Evolutionary conservation across 23 tunicate genomes (phyloP), one percentile per base, ranked within the genome.

Genomic region (Clavelina lepadiformis): DNA sequence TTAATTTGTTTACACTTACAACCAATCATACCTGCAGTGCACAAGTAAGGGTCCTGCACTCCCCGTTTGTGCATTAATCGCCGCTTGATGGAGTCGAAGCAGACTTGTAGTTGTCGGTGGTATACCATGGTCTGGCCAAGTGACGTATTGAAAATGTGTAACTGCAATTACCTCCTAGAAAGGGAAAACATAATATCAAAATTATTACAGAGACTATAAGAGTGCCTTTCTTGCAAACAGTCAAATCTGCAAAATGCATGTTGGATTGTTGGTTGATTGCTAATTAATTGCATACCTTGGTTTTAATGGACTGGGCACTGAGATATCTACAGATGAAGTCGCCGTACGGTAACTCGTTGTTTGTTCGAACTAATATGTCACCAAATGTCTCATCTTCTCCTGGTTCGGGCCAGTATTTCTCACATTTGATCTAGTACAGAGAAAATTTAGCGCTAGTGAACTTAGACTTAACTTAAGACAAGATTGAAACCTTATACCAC

Each of bases 11-110:
- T n/a, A n/a, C n/a, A n/a, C n/a, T n/a, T n/a, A n/a, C n/a, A n/a
- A n/a, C n/a, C n/a, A n/a, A n/a, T n/a, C n/a, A n/a, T 5, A 67
- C 73, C 73, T 67, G 73, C 73, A 67, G 36, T 67, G 73, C 23
- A 67, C 58, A 8, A 67, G 34, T 36, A 67, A 46, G n/a, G 73
- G 73, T 34, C 58, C 35, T 19, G 58, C 35, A 28, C 26, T 28
- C 38, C 11, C 28, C 7, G 58, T 34, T 28, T 49, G 58, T 21
- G 69, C 69, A 67, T 4, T 5, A 47, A 41, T 31, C 22, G 58
- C 73, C 18, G 59, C 73, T 26, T 67, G 5, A 28, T 67, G 28
- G 11, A 46, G 11, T 47, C 35, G n/a, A 33, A 67, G 33, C 7
- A 67, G 58, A 8, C 36, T 35, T 20, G 73, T 26, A 15, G 73